These are phyloP conservation scores for Dolichopus griseipennis DNA, from an alignment of 2,888 invertebrate genomes.

Conservation along the genomic window DNA sequence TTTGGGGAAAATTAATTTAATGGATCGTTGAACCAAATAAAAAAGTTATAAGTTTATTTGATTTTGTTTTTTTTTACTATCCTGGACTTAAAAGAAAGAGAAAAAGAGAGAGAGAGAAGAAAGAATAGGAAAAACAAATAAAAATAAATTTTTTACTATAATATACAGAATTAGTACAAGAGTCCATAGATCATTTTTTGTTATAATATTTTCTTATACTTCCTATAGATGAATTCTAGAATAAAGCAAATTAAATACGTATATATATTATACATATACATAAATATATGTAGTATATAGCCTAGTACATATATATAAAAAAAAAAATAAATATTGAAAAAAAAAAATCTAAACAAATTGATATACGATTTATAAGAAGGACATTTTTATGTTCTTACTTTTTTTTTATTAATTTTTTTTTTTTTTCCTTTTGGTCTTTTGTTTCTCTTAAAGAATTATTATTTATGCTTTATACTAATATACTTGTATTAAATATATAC, in stretches of 20 bases:
- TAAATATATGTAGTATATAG: too few species aligned
- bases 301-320: too few species aligned
- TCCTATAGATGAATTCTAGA: too few species aligned
- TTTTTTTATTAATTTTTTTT: background rate
- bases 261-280: too few species aligned
- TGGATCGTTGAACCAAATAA: constrained; percentile 6
- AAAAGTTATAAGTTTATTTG: constrained; percentile 6
- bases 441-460: too few species aligned
- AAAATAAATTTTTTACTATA: background rate
- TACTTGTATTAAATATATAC: too few species aligned
- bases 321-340: too few species aligned
- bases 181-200: constrained; percentile 3
- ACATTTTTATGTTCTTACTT: background rate
- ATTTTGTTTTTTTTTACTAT: background rate
- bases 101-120: background rate
- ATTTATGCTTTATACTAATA: too few species aligned
- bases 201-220: background rate
- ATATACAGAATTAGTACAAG: background rate
- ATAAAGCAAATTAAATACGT: too few species aligned
- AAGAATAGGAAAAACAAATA: background rate
- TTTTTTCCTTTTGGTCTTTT: too few species aligned
- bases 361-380: background rate
- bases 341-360: too few species aligned
- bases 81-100: background rate
- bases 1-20: background rate